Conservation (phyloP, 1,140 invertebrate species). For the Prorops nasuta region DNA sequence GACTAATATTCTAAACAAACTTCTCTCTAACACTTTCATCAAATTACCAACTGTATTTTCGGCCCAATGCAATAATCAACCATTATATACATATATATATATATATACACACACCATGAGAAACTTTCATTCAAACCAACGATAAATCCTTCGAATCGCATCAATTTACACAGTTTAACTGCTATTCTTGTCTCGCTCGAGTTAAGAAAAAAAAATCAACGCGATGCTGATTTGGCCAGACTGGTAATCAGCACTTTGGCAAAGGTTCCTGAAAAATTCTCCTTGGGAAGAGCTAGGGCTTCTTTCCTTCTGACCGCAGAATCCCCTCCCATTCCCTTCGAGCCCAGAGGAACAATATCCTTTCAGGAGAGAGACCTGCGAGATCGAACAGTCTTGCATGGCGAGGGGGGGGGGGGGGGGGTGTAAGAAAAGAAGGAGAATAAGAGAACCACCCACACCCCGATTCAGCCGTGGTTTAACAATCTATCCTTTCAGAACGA, state of each 20-base stretch:
- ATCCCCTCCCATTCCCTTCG: conserved; percentile 1
- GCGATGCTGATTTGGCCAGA: conserved; percentile 19
- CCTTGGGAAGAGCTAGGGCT: not conserved
- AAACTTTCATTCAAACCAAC: too few species aligned
- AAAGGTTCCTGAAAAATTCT: conserved; percentile 44
- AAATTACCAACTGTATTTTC: too few species aligned
- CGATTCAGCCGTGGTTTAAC: conserved; percentile 43
- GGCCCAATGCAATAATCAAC: too few species aligned
- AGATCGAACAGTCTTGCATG: conserved; percentile 38
- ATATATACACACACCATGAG: too few species aligned
- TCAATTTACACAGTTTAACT: not conserved
- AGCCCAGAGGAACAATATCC: conserved; percentile 37
- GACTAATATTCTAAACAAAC: too few species aligned
- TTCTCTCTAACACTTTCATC: too few species aligned
- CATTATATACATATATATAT: too few species aligned
- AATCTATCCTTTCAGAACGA: conserved; percentile 45
- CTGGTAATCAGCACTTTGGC: conserved; percentile 43
- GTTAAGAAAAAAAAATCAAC: conserved; percentile 26
- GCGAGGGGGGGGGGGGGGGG: conserved; percentile 35
- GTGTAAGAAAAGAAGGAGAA: conserved; percentile 25
- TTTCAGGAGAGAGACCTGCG: conserved; percentile 41
- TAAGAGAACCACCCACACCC: conserved; percentile 29
- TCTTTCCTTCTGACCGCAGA: conserved; percentile 2
- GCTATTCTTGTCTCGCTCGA: not conserved
- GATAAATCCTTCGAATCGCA: not conserved